Evolutionary conservation across 2,113 vertebrate species (phyloP).

Genomic region (Xiphophorus maculatus): DNA sequence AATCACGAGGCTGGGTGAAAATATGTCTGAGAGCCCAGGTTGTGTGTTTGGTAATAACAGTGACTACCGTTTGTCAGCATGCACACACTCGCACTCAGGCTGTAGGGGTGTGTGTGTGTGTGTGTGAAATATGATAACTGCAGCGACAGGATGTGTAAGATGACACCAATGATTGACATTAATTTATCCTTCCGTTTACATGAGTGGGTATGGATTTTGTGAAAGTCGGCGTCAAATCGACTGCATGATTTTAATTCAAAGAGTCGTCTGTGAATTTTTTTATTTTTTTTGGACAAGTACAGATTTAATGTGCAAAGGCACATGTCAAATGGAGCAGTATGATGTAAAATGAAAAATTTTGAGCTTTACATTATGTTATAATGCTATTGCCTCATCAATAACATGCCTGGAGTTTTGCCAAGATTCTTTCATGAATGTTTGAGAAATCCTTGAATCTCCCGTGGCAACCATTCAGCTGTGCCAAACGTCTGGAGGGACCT

Average conservation of each 20-base stretch:
- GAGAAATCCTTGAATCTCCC: too few relatives aligned
- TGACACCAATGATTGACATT: neutral
- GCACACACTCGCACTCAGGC: neutral
- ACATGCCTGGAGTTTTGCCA: too few relatives aligned
- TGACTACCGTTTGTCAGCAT: conserved; percentile 34
- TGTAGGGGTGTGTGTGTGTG: neutral
- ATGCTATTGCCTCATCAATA: too few relatives aligned
- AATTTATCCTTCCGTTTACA: conserved; percentile 38
- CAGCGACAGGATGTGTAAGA: neutral
- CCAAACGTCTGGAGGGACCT: too few relatives aligned
- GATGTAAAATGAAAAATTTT: too few relatives aligned
- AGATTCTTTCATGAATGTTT: too few relatives aligned
- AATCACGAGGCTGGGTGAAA: conserved; percentile 47
- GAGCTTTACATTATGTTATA: too few relatives aligned
- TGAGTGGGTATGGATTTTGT: conserved; percentile 18
- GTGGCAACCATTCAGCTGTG: too few relatives aligned
- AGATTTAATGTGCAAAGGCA: neutral
- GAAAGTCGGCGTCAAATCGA: neutral
- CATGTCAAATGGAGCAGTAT: conserved; percentile 1
- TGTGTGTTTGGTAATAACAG: conserved; percentile 40
- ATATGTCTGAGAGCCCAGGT: conserved; percentile 21
- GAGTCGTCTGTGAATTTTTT: neutral
- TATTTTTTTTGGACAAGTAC: neutral
- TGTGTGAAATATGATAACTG: neutral
- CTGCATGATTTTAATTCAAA: conserved; percentile 14